Conservation (phyloP, 2,113 vertebrate genomes). For the Pelecanoides urinatrix region DNA sequence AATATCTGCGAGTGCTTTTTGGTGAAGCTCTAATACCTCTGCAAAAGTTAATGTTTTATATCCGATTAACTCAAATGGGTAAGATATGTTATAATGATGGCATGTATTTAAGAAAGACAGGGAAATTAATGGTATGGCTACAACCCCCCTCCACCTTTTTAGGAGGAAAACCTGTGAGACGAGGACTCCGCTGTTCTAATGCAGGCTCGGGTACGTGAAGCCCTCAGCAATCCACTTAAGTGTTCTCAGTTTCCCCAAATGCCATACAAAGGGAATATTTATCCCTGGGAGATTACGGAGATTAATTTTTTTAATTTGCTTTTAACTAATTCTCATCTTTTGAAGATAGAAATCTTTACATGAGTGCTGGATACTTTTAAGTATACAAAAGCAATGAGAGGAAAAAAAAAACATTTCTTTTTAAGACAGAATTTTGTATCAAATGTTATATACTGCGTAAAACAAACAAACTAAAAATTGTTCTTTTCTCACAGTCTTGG, state of each 20-base stretch:
- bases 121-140: constrained; percentile 5
- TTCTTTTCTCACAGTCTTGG: background rate
- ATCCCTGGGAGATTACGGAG: background rate
- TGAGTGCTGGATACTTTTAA: background rate
- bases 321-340: background rate
- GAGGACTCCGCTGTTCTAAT: background rate
- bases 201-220: background rate
- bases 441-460: background rate
- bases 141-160: background rate
- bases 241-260: background rate
- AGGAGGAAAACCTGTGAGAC: background rate
- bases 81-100: constrained; percentile 31
- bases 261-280: background rate
- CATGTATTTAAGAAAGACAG: constrained; percentile 7
- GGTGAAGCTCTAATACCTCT: constrained; percentile 26
- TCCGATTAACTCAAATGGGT: constrained; percentile 33
- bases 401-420: background rate
- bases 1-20: constrained; percentile 13
- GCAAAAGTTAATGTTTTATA: constrained; percentile 50
- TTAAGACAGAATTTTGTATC: constrained; percentile 21
- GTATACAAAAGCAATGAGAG: background rate
- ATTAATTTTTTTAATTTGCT: background rate
- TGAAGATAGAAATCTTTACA: background rate
- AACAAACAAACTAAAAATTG: background rate
- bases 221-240: background rate